Evolutionary conservation across 2,888 invertebrate genomes (phyloP).

Genomic region (Caenorhabditis japonica): DNA sequence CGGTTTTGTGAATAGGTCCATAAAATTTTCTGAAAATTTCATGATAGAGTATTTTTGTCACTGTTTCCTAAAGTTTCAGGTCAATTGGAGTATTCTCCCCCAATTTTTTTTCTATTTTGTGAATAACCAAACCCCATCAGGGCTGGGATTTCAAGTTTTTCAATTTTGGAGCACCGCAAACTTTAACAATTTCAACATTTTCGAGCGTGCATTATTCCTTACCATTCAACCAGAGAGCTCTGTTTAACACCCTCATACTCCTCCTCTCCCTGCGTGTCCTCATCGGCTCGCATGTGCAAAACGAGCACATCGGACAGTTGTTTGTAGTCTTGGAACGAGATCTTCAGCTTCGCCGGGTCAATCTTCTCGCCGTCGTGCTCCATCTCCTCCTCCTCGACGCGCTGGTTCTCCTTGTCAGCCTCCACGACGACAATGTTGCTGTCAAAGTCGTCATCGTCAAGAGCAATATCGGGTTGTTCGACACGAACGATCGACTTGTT

Average conservation of each 20-base stretch:
- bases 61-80: too few relatives aligned
- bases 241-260: constrained; percentile 70
- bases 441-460: constrained; percentile 84
- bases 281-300: constrained; percentile 89
- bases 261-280: constrained; percentile 79
- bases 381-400: constrained; percentile 47
- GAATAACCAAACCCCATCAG: too few relatives aligned
- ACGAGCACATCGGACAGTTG: constrained; percentile 91
- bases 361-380: constrained; percentile 53
- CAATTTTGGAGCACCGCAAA: too few relatives aligned
- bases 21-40: too few relatives aligned
- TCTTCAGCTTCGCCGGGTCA: constrained; percentile 77
- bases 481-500: constrained; percentile 83
- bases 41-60: too few relatives aligned
- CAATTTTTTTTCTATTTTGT: too few relatives aligned
- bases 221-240: constrained; percentile 88
- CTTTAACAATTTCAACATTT: too few relatives aligned
- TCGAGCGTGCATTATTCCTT: too few relatives aligned
- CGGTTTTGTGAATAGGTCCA: too few relatives aligned
- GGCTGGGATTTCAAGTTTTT: too few relatives aligned
- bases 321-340: constrained; percentile 95
- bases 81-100: too few relatives aligned
- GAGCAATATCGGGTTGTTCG: constrained; percentile 95
- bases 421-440: constrained; percentile 54
- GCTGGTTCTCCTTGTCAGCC: constrained; percentile 54